A percentile compares a stretch with the other conserved stretches of the same genome.
Evolutionary conservation across 1,140 invertebrate genomes (phyloP).

Genomic region (Saccostrea cuccullata): DNA sequence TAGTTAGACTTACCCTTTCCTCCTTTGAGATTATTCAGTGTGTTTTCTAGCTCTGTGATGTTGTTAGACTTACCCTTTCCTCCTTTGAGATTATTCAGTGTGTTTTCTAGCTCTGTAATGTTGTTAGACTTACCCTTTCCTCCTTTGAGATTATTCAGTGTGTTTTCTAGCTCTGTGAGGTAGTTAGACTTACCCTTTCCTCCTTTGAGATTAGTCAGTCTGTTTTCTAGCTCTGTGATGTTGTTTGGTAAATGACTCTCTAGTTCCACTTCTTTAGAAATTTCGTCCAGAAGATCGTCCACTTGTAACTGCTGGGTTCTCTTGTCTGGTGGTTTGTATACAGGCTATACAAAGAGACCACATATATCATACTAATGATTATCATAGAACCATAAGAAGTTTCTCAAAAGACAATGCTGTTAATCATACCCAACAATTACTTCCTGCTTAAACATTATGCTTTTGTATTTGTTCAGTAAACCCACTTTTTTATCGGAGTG

Average conservation of each 20-base stretch:
- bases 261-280: slow-evolving; percentile 72
- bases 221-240: slow-evolving; percentile 60
- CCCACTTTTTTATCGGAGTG: neutral
- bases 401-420: no score
- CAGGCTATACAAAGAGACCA: slow-evolving; percentile 30
- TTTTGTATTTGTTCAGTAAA: neutral
- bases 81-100: neutral
- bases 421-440: no score
- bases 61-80: no score
- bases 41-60: neutral
- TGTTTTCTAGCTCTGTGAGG: neutral
- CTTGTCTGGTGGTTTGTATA: slow-evolving; percentile 68
- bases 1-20: neutral
- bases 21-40: neutral
- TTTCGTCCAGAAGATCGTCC: slow-evolving; percentile 73
- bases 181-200: neutral
- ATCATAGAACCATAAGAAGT: no score
- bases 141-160: neutral
- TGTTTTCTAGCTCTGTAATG: neutral
- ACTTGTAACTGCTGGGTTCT: slow-evolving; percentile 70
- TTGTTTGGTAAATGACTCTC: slow-evolving; percentile 68
- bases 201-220: slow-evolving; percentile 61
- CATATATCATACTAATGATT: no score
- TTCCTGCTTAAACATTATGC: no score
- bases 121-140: neutral